phyloP scores from a whole-genome alignment of 1,140 invertebrate genomes.

The Anoplolepis gracilipes region DNA sequence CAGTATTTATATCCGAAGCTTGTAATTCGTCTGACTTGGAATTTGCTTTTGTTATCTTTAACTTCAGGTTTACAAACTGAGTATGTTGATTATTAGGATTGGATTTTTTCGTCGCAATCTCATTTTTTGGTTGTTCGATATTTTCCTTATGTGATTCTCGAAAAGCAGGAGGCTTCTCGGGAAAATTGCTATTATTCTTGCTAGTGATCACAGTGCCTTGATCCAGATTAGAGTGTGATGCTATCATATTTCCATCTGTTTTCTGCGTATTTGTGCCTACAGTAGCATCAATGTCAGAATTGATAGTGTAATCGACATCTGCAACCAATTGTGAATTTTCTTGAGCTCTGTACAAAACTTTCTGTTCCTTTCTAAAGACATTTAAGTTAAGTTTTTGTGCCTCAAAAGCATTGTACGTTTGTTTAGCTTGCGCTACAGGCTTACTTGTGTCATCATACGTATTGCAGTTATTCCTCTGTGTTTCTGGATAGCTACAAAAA shows the following conservation, averaged over 20 bases:
- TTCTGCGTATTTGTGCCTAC: background rate
- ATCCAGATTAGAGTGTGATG: too few species aligned
- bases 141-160: background rate
- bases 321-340: background rate
- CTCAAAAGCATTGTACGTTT: background rate
- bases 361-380: background rate
- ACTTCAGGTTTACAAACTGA: slow-evolving; percentile 41
- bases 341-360: background rate
- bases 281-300: background rate
- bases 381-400: background rate
- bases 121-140: background rate
- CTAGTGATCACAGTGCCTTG: background rate
- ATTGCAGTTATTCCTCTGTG: background rate
- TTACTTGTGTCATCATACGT: too few species aligned
- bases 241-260: background rate
- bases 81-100: slow-evolving; percentile 57
- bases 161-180: background rate
- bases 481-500: background rate
- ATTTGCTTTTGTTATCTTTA: background rate
- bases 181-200: background rate
- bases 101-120: background rate
- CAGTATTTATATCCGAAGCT: background rate
- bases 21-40: background rate
- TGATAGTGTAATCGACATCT: slow-evolving; percentile 26
- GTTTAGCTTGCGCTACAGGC: background rate